Conservation (phyloP, 2,113 vertebrate species). For the Raphicerus campestris region DNA sequence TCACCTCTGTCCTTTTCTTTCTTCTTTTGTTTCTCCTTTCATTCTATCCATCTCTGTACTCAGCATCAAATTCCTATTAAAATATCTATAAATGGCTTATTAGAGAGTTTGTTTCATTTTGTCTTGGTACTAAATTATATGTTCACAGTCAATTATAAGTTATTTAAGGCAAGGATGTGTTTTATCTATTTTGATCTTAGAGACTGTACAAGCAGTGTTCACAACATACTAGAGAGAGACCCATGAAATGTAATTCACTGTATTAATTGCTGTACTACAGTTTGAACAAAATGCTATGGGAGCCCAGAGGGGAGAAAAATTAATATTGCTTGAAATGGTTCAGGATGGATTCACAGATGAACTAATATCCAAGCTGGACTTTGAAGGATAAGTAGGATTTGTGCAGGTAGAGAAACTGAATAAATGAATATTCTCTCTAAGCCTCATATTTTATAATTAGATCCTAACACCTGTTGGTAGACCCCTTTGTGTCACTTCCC, state of each 20-base stretch:
- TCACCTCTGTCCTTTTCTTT: not conserved
- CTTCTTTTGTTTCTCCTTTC: slow-evolving; percentile 11
- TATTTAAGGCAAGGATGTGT: slow-evolving; percentile 21
- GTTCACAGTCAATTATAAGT: not conserved
- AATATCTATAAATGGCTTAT: not conserved
- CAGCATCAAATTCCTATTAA: slow-evolving; percentile 11
- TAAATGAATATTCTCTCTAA: not conserved
- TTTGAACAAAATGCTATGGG: not conserved
- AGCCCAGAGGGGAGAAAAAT: not conserved
- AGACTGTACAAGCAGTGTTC: not conserved
- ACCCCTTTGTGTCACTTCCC: not conserved
- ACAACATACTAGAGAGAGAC: not conserved
- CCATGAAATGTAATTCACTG: not conserved
- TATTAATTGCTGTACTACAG: not conserved
- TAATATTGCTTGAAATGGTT: not conserved
- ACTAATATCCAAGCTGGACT: slow-evolving; percentile 2
- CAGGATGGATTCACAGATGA: slow-evolving; percentile 14
- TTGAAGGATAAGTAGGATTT: slow-evolving; percentile 16
- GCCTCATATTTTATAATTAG: slow-evolving; percentile 7
- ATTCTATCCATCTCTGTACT: not conserved
- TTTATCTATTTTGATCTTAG: not conserved
- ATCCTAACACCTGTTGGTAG: not conserved
- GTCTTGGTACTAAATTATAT: not conserved
- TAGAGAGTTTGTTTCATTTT: slow-evolving; percentile 21
- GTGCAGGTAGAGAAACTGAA: slow-evolving; percentile 2